phyloP scores from a whole-genome alignment of 2,113 vertebrate genomes.

The Neolamprologus devosi region DNA sequence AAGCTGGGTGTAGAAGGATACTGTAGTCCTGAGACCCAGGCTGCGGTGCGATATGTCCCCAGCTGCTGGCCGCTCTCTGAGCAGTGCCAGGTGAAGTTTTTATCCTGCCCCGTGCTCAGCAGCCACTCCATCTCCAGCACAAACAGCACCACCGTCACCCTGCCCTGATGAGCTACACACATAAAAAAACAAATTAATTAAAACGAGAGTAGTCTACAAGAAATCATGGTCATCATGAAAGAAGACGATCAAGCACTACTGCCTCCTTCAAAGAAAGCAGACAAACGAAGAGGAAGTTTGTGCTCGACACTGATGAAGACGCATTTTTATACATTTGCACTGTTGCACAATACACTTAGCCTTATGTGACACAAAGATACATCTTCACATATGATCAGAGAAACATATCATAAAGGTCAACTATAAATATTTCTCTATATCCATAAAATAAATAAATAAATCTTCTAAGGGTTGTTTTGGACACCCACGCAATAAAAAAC shows the following conservation, averaged over 20 bases:
- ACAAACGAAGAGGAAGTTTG: neutral
- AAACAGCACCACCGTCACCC: conserved; percentile 89
- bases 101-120: conserved; percentile 92
- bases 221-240: neutral
- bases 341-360: neutral
- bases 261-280: neutral
- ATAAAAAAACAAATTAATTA: neutral
- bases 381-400: neutral
- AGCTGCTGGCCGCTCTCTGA: conserved; percentile 89
- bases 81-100: conserved; percentile 93
- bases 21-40: conserved; percentile 91
- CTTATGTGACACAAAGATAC: neutral
- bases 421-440: neutral
- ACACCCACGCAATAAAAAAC: neutral
- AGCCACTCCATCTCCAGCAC: conserved; percentile 98
- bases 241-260: neutral
- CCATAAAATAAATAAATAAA: neutral
- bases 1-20: conserved; percentile 76
- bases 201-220: neutral
- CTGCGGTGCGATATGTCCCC: conserved; percentile 83
- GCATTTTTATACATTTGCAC: neutral
- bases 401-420: neutral
- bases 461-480: neutral
- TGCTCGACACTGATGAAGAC: neutral
- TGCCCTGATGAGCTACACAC: conserved; percentile 85